phyloP scores from a whole-genome alignment of 2,113 vertebrate genomes.

The Leucoraja erinaceus region DNA sequence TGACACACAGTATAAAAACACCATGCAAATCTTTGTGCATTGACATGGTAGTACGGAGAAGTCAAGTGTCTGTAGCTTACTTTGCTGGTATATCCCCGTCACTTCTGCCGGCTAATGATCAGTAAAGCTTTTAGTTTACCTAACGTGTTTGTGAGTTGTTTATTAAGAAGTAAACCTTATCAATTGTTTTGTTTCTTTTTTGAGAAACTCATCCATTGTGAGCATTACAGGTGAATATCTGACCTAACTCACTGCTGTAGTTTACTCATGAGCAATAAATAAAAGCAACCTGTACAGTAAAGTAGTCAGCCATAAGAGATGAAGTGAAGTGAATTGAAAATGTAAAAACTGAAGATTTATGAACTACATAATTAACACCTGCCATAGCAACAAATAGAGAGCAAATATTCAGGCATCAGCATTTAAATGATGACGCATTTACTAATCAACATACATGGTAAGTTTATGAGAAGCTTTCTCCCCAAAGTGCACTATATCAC shows the following conservation, averaged over 20 bases:
- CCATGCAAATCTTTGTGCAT: too few relatives aligned
- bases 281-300: not conserved
- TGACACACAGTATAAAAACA: too few relatives aligned
- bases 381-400: not conserved
- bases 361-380: not conserved
- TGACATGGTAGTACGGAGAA: too few relatives aligned
- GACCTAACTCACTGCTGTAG: not conserved
- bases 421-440: not conserved
- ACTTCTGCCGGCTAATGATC: too few relatives aligned
- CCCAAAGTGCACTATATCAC: too few relatives aligned
- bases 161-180: too few relatives aligned
- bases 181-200: not conserved
- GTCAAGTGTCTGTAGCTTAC: too few relatives aligned
- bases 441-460: not conserved
- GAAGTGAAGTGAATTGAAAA: not conserved
- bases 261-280: too few relatives aligned
- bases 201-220: not conserved
- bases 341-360: not conserved
- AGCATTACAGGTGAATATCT: not conserved
- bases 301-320: not conserved
- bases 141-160: too few relatives aligned
- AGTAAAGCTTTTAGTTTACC: too few relatives aligned
- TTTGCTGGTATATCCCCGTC: too few relatives aligned
- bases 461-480: too few relatives aligned
- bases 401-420: not conserved